A percentile compares a stretch with the other conserved stretches of the same genome.
Evolutionary conservation across 2,888 invertebrate species (phyloP).

Genomic region (Caenorhabditis afra): DNA sequence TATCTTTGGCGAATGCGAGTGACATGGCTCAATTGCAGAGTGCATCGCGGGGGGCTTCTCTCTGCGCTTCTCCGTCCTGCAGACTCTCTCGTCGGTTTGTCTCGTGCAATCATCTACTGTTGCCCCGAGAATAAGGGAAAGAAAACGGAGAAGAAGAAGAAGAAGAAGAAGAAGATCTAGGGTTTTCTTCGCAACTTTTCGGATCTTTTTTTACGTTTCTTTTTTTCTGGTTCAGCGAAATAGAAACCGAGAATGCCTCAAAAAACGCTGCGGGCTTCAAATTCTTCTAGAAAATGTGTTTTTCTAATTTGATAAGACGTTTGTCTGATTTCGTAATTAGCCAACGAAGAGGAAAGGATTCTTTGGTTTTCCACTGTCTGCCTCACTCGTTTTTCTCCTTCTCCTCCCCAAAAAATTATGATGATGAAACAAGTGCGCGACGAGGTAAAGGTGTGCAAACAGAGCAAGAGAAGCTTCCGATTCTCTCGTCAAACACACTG

Average conservation of each 20-base stretch:
- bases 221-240: background rate
- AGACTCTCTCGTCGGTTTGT: slow-evolving; percentile 18
- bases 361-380: slow-evolving; percentile 15
- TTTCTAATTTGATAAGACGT: slow-evolving; percentile 33
- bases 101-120: slow-evolving; percentile 54
- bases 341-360: slow-evolving; percentile 11
- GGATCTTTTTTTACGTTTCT: slow-evolving; percentile 3
- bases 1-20: slow-evolving; percentile 1
- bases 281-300: background rate
- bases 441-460: slow-evolving; percentile 39
- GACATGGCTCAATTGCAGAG: slow-evolving; percentile 18
- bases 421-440: slow-evolving; percentile 49
- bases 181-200: slow-evolving; percentile 27
- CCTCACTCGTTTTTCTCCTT: background rate
- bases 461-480: slow-evolving; percentile 28
- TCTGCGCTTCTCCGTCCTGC: background rate
- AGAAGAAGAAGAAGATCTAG: slow-evolving; percentile 17
- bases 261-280: background rate
- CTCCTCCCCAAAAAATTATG: slow-evolving; percentile 24
- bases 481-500: slow-evolving; percentile 36
- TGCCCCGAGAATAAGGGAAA: slow-evolving; percentile 26
- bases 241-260: background rate
- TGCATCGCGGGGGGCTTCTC: background rate
- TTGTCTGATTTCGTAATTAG: slow-evolving; percentile 34
- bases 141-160: slow-evolving; percentile 9